Percentiles rank a stretch among this genome's conserved stretches.
These are phyloP conservation scores for Gryllus longicercus DNA, from an alignment of 2,888 invertebrate species.

Conservation along the genomic window DNA sequence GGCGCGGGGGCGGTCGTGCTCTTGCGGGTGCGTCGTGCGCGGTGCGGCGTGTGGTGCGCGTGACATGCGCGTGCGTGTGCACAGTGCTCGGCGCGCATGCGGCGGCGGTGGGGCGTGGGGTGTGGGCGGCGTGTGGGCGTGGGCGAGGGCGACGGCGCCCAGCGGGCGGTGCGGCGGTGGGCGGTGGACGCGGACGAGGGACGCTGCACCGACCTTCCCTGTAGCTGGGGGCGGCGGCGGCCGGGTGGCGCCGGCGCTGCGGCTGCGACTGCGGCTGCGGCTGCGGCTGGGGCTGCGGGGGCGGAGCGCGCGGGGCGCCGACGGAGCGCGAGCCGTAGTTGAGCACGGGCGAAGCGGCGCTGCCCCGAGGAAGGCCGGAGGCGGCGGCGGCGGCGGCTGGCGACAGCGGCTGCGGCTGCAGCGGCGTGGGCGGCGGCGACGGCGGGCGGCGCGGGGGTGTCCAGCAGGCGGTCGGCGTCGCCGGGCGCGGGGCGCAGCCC, in stretches of 20 bases:
- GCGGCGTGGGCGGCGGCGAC: background rate
- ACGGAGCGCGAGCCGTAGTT: background rate
- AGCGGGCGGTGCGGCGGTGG: too few relatives aligned
- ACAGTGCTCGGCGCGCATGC: too few relatives aligned
- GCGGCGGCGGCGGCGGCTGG: background rate
- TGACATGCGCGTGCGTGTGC: too few relatives aligned
- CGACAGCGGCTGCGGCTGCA: background rate
- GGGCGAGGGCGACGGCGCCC: too few relatives aligned
- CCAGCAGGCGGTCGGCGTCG: background rate
- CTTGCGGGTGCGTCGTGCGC: too few relatives aligned
- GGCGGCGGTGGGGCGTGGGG: too few relatives aligned
- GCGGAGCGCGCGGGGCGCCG: background rate
- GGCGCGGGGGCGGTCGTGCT: too few relatives aligned
- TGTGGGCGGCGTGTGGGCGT: too few relatives aligned
- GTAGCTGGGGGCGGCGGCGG: background rate
- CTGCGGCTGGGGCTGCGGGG: background rate
- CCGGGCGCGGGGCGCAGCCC: background rate
- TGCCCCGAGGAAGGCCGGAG: background rate
- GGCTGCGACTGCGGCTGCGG: background rate
- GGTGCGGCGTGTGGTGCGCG: too few relatives aligned
- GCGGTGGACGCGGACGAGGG: too few relatives aligned
- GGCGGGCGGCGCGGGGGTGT: background rate
- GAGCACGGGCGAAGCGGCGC: background rate
- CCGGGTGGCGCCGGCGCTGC: background rate
- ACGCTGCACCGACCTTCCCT: background rate